Evolutionary conservation across 1,140 invertebrate species (phyloP), one percentile per base, ranked within the genome.

Genomic region (Coenobita brevimanus): DNA sequence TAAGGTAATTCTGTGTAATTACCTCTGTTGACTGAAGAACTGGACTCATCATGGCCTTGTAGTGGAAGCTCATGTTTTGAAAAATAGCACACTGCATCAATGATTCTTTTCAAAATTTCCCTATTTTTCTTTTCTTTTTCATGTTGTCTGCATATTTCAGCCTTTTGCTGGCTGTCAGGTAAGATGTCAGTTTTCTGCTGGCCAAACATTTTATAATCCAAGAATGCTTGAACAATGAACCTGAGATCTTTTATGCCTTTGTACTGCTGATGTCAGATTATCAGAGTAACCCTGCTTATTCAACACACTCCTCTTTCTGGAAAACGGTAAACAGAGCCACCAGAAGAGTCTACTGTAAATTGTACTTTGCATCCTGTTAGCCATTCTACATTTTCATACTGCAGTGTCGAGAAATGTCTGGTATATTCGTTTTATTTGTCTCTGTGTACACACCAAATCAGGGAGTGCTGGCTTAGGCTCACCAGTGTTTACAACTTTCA

Each of bases 1-100:
- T 27, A 57, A 79, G 57, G 46, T 79, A 79, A 79, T 30, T 79
- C 76, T 79, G 33, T 79, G 46, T 27, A 79, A 79, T 79, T 79
- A 57, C 76, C 50, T 50, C 27, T 33, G 6, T 24, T 79, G 24
- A 6, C 50, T 79, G 76, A 79, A 54, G 4, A 3, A 79, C 76
- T 57, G 27, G 76, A 79, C 76, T 79, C 76, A n/a, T n/a, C n/a
- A 79, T 79, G 27, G 33, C 43, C 76, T 54, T 27, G 46, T 33
- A 79, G 27, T 27, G 76, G 76, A 54, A 79, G 46, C 50, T 79
- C 46, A 27, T 79, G 76, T 79, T 27, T 50, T 41, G n/a, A n/a
- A n/a, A n/a, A 27, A 1, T 79, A 79, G 4, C 50, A 4, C n/a
- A 57, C 27, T 54, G 27, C 76, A 79, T 79, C 43, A 54, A 79